Evolutionary conservation across 2,113 vertebrate genomes (phyloP), one percentile per base, ranked within the genome.

Genomic region (Neodontobutis hainanensis): DNA sequence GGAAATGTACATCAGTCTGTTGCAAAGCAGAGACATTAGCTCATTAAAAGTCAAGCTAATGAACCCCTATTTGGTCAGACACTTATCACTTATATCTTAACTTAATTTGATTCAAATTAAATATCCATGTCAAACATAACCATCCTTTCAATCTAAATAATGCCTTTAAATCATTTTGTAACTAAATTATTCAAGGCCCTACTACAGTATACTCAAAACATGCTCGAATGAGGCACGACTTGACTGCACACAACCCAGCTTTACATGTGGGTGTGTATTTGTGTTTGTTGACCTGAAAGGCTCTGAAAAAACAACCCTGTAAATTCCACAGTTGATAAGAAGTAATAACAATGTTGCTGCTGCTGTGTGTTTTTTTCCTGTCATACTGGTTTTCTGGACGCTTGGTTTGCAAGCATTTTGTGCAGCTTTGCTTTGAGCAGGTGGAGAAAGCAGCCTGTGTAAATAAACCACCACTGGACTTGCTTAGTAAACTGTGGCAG

Each of bases 311-410:
- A 67, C 72, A 81, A 68, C 69, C 57, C 78, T 80, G 69, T 70
- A 83, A 79, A 88, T 86, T 85, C 84, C 83, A 78, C 40, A 46
- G 77, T 48, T 78, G 78, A 78, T 71, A 66, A 76, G 82, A 50
- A 56, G 58, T 38, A 66, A 83, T 44, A 82, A 74, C 68, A 69
- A 40, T 16, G 59, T 47, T 46, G 67, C 45, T 51, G 61, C 34
- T 52, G 48, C 27, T 44, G 15, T 38, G 47, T 43, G 47, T 40
- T 68, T 58, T 43, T 46, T 45, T 32, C 50, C 35, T 40, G 63
- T 36, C 49, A 43, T 57, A 65, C 46, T 7, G 51, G 45, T 63
- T 52, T 66, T 35, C 42, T 42, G 57, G 52, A 15, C n/a, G 52
- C 62, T 68, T 5, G n/a, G 56, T 64, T 69, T 48, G 48, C 42